Base-by-base conservation (phyloP, 1,140 invertebrate genomes). In the Drosophila lini region DNA sequence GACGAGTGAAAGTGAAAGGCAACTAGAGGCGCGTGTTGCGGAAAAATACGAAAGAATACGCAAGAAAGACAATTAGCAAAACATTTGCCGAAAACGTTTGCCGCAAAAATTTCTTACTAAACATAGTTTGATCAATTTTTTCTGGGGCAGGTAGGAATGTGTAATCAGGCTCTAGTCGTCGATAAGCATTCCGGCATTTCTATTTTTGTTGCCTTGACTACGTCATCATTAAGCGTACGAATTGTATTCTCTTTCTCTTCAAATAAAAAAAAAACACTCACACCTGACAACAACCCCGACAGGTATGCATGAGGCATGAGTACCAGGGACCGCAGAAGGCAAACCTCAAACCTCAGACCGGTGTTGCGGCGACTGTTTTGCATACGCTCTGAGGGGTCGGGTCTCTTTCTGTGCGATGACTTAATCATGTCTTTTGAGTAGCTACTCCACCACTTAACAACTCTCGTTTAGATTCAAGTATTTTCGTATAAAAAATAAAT, bases 121-220 rank as follows among this genome's bases (percentile, higher is more conserved):
- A 55, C 38, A 64, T 47, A 81, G 78, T 86, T 88, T 89, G 80
- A 88, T 89, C 84, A 88, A 89, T 88, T 88, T 78, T 89, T 89
- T 84, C 74, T 52, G 65, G 45, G 15, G 34, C 57, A 64, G 11
- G 32, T 22, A 41, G 69, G 73, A 56, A 76, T 81, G 75, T 81
- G 70, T 88, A 79, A 86, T 86, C 79, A 59, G 50, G 41, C 50
- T 32, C 36, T 34, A 28, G 28, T 16, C 38, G 28, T 31, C 53
- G 73, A 68, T 77, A 77, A 77, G 74, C 61, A 56, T 31, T 41
- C 40, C 40, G 48, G 38, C 28, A 28, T 44, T 56, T 55, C 48
- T 76, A 76, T 76, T 76, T 76, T 31, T 76, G 74, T 76, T 73
- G 44, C 74, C 74, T 42, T 48, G 81, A 42, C 73, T 68, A 75